Base-by-base conservation (phyloP, 2,113 vertebrate genomes). In the Marcusenius ussheri region DNA sequence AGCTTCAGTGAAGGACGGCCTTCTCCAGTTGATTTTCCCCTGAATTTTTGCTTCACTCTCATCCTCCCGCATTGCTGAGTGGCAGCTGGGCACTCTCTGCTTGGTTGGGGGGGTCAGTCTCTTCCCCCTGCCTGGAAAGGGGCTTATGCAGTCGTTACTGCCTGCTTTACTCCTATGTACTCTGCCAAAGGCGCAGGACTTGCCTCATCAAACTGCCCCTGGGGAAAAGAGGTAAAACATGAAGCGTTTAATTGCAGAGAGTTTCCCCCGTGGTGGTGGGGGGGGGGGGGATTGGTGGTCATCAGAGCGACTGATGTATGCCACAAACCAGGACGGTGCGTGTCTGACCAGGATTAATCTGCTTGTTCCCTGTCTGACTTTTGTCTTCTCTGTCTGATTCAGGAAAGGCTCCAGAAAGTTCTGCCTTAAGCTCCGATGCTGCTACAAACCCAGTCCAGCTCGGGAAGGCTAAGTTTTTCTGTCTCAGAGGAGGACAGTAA, bases 51-150 rank as follows among this genome's bases (percentile, higher is more conserved):
- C 80, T 62, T 90, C 56, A 62, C 27, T 86, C 46, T 15, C 45
- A 51, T 89, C 83, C 80, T 87, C 91, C 88, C 91, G 90, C 89
- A 91, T 50, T 47, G 70, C 88, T 88, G 91, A 66, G 62, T 21
- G 27, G 49, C 4, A 86, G 83, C 84, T 51, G 58, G 51, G 46
- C 88, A 90, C 88, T 91, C 89, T 88, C 51, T 83, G 50, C 80
- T 24, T 47, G 74, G 10, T 80, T 89, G 62, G 90, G 91, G 90
- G 90, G 91, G 89, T 90, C 56, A 21, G 77, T 31, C 50, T 51
- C 51, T 51, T 39, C 70, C 39, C 39, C 70, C 70, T 2, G 7
- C 70, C 13, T 77, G 70, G 13, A 9, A 77, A 39, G 70, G 70
- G 35, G 35, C 35, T 17, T 17, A 77, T 35, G 74, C 35, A 15